Conservation (phyloP, 2,888 invertebrate genomes). For the Drosophila anomelani region DNA sequence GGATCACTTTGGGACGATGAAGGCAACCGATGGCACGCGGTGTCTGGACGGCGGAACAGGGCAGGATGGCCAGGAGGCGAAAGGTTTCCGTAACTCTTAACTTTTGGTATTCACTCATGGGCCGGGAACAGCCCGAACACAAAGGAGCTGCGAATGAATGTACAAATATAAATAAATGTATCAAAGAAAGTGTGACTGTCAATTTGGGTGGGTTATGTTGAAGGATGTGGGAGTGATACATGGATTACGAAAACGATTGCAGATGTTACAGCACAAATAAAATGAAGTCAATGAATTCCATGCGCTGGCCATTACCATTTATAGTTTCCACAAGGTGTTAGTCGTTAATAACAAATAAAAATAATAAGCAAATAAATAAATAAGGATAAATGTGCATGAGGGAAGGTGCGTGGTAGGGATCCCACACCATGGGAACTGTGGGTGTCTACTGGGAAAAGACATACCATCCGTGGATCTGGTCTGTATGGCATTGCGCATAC, state of each 20-base stretch:
- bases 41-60: slow-evolving; percentile 68
- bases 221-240: neutral
- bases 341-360: neutral
- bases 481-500: slow-evolving; percentile 78
- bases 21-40: slow-evolving; percentile 67
- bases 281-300: too few species aligned
- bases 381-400: neutral
- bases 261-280: neutral
- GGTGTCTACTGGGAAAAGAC: slow-evolving; percentile 1
- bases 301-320: too few species aligned
- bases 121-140: slow-evolving; percentile 74
- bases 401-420: neutral
- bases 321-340: neutral
- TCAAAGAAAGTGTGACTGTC: neutral
- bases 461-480: slow-evolving; percentile 72
- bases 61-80: slow-evolving; percentile 74
- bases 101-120: slow-evolving; percentile 82
- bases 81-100: slow-evolving; percentile 74
- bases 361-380: too few species aligned
- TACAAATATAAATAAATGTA: neutral
- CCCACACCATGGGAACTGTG: neutral
- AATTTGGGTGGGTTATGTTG: neutral
- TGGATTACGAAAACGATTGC: neutral
- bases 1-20: slow-evolving; percentile 69
- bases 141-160: slow-evolving; percentile 67